phyloP scores from a whole-genome alignment of 2,888 invertebrate genomes.

The Drosophila algonquin region DNA sequence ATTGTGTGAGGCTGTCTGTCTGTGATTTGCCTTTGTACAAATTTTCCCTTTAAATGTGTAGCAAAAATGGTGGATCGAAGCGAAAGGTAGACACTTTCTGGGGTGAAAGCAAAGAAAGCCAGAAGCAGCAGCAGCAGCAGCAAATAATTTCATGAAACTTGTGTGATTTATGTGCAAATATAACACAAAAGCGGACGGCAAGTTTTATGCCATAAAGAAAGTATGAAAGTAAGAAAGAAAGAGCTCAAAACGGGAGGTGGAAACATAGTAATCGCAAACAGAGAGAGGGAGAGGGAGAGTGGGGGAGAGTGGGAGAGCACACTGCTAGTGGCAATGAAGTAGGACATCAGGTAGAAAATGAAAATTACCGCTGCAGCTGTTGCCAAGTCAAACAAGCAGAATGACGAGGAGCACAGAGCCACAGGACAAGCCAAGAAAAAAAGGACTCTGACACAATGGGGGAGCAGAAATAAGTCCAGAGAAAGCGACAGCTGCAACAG shows the following conservation, averaged over 20 bases:
- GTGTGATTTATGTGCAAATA: slow-evolving; percentile 77
- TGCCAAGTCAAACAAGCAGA: slow-evolving; percentile 61
- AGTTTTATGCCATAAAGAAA: slow-evolving; percentile 54
- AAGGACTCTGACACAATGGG: slow-evolving; percentile 7
- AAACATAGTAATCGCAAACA: neutral
- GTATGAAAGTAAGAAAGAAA: neutral
- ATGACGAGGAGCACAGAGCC: slow-evolving; percentile 26
- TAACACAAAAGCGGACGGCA: slow-evolving; percentile 59
- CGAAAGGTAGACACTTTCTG: neutral
- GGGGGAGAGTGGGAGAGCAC: slow-evolving; percentile 14
- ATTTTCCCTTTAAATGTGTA: slow-evolving; percentile 1
- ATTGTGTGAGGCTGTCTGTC: slow-evolving; percentile 56
- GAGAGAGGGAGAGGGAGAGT: no score
- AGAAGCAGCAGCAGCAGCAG: slow-evolving; percentile 39
- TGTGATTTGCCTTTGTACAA: slow-evolving; percentile 24
- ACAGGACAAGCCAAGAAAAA: slow-evolving; percentile 25
- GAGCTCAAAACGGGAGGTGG: neutral
- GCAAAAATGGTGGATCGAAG: neutral
- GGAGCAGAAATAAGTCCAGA: slow-evolving; percentile 6
- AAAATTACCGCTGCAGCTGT: slow-evolving; percentile 66
- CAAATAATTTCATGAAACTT: slow-evolving; percentile 68
- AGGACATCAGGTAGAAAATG: slow-evolving; percentile 66
- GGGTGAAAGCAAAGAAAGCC: slow-evolving; percentile 10
- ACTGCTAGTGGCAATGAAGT: slow-evolving; percentile 59
- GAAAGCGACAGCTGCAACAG: slow-evolving; percentile 57